These are phyloP conservation scores for Myocastor coypus DNA, from an alignment of 2,113 vertebrate species.

Conservation along the genomic window DNA sequence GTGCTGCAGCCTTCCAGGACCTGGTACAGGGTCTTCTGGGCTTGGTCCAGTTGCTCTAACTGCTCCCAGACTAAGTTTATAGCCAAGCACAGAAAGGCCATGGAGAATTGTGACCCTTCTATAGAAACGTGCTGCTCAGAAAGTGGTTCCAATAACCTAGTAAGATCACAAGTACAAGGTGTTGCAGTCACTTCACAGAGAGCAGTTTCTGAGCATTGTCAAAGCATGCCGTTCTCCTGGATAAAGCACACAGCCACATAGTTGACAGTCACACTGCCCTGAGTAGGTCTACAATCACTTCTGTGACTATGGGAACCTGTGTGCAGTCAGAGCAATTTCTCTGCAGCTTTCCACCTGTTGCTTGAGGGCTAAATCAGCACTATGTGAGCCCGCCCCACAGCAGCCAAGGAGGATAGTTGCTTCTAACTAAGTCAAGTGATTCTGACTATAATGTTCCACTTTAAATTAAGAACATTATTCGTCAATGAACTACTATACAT, in stretches of 20 bases:
- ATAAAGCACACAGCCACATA: background rate
- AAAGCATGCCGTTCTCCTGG: background rate
- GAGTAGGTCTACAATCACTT: background rate
- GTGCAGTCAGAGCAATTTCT: background rate
- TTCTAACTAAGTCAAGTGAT: background rate
- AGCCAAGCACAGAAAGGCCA: background rate
- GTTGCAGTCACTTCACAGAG: background rate
- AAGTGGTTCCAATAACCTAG: background rate
- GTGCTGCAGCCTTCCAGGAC: background rate
- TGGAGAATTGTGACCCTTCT: background rate
- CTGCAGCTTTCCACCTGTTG: background rate
- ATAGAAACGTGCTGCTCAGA: background rate
- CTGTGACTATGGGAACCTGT: background rate
- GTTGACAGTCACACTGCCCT: background rate
- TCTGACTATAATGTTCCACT: background rate
- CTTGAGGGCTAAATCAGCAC: background rate
- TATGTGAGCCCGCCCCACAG: background rate
- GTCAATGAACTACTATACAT: background rate
- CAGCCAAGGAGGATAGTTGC: background rate
- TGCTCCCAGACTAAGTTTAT: background rate
- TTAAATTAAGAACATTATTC: conserved; percentile 8
- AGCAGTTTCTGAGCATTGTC: background rate
- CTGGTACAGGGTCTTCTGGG: background rate
- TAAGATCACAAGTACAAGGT: background rate
- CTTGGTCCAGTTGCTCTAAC: background rate